phyloP scores from a whole-genome alignment of 2,888 invertebrate species.

The Caenorhabditis wallacei region DNA sequence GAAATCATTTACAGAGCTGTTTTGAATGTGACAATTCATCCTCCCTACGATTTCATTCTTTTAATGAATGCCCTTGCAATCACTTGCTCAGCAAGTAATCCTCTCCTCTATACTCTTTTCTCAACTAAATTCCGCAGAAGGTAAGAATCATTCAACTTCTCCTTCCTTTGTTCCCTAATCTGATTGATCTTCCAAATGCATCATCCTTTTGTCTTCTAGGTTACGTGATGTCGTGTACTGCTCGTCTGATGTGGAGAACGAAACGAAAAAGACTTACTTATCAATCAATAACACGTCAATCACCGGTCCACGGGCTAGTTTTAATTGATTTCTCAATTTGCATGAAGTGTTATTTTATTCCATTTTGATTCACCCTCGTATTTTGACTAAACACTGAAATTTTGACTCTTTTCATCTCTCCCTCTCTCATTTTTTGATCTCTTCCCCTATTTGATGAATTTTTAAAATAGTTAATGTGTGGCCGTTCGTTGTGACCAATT shows the following conservation, averaged over 20 bases:
- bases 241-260: conserved; percentile 39
- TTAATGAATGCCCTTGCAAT: conserved; percentile 81
- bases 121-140: conserved; percentile 75
- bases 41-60: conserved; percentile 78
- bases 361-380: not conserved
- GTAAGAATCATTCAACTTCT: conserved; percentile 24
- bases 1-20: conserved; percentile 69
- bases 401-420: not conserved
- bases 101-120: conserved; percentile 82
- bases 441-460: conserved; percentile 5
- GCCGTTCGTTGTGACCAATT: conserved; percentile 18
- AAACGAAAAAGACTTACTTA: conserved; percentile 50
- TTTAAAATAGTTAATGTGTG: conserved; percentile 8
- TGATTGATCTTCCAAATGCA: conserved; percentile 13
- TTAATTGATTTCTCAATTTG: conserved; percentile 54
- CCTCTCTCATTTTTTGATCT: conserved; percentile 20
- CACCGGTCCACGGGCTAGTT: conserved; percentile 65
- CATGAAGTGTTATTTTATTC: conserved; percentile 8
- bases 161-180: not conserved
- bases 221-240: conserved; percentile 63
- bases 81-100: conserved; percentile 81
- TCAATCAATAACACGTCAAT: conserved; percentile 65
- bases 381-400: conserved; percentile 5
- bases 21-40: conserved; percentile 73
- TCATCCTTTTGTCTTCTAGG: conserved; percentile 41